Evolutionary conservation across 2,113 vertebrate genomes (phyloP).

Genomic region (Phycodurus eques): DNA sequence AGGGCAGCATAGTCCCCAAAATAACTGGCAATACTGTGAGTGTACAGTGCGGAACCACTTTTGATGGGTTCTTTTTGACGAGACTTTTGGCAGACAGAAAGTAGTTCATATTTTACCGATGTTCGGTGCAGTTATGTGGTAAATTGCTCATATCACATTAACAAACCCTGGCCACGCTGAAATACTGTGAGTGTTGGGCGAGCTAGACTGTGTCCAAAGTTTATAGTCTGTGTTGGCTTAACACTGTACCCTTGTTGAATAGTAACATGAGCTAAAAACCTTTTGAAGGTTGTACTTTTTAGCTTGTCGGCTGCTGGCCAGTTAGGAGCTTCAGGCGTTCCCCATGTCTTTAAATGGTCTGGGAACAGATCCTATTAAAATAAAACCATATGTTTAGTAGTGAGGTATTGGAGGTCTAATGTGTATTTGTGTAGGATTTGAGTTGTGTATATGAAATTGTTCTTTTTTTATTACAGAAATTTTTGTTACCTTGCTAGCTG

Average conservation of each 20-base stretch:
- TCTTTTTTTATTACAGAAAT: conserved; percentile 26
- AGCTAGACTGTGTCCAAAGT: conserved; percentile 19
- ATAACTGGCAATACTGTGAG: conserved; percentile 56
- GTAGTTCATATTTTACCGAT: conserved; percentile 13
- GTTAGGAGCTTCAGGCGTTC: conserved; percentile 15
- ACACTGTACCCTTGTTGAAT: conserved; percentile 1
- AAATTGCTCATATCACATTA: conserved; percentile 21
- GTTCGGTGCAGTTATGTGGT: conserved; percentile 28
- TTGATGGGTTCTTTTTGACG: conserved; percentile 23
- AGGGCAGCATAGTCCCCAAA: conserved; percentile 16
- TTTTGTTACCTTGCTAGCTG: conserved; percentile 46
- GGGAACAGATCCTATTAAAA: conserved; percentile 25
- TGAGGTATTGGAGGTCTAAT: conserved; percentile 17
- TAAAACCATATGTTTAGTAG: conserved; percentile 15
- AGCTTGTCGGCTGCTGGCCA: conserved; percentile 9
- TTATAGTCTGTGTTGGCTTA: conserved; percentile 18
- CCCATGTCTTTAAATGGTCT: conserved; percentile 16
- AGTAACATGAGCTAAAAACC: conserved; percentile 5
- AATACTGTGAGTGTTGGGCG: conserved; percentile 38
- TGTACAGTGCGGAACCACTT: conserved; percentile 24
- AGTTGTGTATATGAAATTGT: conserved; percentile 29
- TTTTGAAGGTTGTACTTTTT: conserved; percentile 11
- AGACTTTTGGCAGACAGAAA: conserved; percentile 18
- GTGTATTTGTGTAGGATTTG: conserved; percentile 11
- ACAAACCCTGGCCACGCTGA: conserved; percentile 28